Base-by-base conservation (phyloP, 1,140 invertebrate species). In the Dysdera silvatica region DNA sequence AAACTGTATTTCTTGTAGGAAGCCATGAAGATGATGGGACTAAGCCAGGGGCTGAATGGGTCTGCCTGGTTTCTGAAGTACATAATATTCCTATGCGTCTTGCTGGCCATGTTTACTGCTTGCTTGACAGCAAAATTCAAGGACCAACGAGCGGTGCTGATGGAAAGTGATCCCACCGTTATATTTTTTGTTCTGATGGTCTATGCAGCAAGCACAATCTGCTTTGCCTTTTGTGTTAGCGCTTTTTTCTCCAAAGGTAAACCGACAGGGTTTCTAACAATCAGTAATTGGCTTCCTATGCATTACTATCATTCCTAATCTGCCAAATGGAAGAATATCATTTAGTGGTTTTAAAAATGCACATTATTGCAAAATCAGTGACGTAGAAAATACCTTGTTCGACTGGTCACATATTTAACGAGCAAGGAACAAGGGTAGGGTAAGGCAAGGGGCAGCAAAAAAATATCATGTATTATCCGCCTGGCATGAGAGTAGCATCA, bases 11-110 rank as follows among this genome's bases (percentile, higher is more conserved):
- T 12, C 78, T 90, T 58, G 70, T 87, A 23, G 70, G 82, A 84
- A 73, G 78, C 81, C 4, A 83, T 84, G 82, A 78, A 78, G 72
- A 80, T 83, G 12, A 84, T 84, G 82, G 83, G 83, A 6, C 71
- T 85, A 8, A 74, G 74, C 4, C 82, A 80, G 71, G 74, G 70
- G 4, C 76, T 83, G 2, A 80, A 84, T 67, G 84, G 83, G 83
- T 41, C 78, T 26, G 79, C 81, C 5, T 85, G 83, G 82, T 83
- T 83, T 69, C 74, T 84, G 31, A 81, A 81, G 66, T 78, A 78
- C 41, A 77, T 84, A 56, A 43, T 81, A 4, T 74, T 80, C 16
- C 81, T 83, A 78, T 61, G 70, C 4, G 59, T 82, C 14, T 76
- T 79, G 14, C 75, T 82, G 51, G 82, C 82, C n/a, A 72, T 87